Evolutionary conservation across 2,888 invertebrate genomes (phyloP).

Genomic region (Xanthorhoe designata): DNA sequence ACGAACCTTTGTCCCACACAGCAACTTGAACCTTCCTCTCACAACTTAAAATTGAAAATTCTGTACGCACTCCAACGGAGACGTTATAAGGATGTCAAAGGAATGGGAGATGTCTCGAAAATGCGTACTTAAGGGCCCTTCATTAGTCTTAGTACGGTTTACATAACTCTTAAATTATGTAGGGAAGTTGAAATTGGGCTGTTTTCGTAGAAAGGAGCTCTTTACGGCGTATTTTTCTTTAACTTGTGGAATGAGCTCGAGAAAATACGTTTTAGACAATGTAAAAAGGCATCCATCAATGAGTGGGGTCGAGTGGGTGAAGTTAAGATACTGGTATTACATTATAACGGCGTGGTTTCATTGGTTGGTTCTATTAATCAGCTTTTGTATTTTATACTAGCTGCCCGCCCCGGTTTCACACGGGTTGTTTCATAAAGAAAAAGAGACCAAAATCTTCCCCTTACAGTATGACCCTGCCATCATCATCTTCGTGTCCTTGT

Average conservation of each 20-base stretch:
- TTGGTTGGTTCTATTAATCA: too few relatives aligned
- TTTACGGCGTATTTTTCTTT: conserved; percentile 1
- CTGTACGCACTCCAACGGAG: not conserved
- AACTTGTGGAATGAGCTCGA: not conserved
- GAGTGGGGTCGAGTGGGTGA: too few relatives aligned
- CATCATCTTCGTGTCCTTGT: too few relatives aligned
- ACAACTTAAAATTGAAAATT: conserved; percentile 7
- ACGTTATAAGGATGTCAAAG: conserved; percentile 13
- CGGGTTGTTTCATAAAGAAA: too few relatives aligned
- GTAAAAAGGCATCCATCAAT: not conserved
- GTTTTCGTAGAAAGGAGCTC: not conserved
- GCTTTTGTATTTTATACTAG: too few relatives aligned
- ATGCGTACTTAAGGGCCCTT: conserved; percentile 21
- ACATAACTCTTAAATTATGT: conserved; percentile 23
- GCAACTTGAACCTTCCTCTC: conserved; percentile 3
- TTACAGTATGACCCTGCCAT: too few relatives aligned
- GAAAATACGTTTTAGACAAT: not conserved
- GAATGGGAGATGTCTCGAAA: conserved; percentile 22
- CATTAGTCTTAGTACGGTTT: conserved; percentile 20
- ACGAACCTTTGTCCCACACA: not conserved
- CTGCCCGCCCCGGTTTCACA: too few relatives aligned
- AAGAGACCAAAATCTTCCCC: too few relatives aligned
- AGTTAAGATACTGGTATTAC: too few relatives aligned
- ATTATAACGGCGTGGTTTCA: too few relatives aligned
- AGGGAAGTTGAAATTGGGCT: conserved; percentile 13